Conservation (phyloP, 2,113 vertebrate species). For the Origma solitaria region DNA sequence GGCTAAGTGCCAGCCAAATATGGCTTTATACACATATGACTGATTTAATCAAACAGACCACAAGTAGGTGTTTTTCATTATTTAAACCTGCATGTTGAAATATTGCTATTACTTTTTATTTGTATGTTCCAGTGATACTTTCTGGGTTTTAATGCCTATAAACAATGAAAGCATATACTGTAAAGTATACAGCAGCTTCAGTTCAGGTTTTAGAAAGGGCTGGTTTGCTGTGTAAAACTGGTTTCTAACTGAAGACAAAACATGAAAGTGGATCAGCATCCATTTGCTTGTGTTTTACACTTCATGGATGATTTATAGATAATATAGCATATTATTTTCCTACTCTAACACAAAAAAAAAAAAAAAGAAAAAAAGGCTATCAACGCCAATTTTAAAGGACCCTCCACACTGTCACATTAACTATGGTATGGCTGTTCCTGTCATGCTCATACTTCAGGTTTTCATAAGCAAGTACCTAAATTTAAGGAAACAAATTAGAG, state of each 20-base stretch:
- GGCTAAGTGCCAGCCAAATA: neutral
- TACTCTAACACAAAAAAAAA: neutral
- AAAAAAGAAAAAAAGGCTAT: neutral
- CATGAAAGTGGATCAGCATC: neutral
- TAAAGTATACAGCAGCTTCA: neutral
- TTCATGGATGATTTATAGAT: neutral
- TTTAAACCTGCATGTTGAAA: neutral
- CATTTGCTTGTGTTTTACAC: neutral
- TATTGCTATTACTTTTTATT: neutral
- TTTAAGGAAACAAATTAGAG: neutral
- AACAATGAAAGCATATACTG: neutral
- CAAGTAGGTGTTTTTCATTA: neutral
- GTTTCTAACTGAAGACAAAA: neutral
- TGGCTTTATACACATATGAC: neutral
- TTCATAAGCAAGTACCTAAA: neutral
- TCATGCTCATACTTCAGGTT: neutral
- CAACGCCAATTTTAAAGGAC: neutral
- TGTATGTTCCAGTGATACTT: neutral
- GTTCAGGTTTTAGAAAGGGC: neutral
- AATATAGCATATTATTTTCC: neutral
- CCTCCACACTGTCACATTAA: neutral
- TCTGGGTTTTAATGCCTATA: neutral
- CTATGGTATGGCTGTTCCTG: neutral
- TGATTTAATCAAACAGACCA: neutral
- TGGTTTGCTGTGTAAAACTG: neutral